Conservation (phyloP, 2,113 vertebrate species). For the Clarias macrocephalus region DNA sequence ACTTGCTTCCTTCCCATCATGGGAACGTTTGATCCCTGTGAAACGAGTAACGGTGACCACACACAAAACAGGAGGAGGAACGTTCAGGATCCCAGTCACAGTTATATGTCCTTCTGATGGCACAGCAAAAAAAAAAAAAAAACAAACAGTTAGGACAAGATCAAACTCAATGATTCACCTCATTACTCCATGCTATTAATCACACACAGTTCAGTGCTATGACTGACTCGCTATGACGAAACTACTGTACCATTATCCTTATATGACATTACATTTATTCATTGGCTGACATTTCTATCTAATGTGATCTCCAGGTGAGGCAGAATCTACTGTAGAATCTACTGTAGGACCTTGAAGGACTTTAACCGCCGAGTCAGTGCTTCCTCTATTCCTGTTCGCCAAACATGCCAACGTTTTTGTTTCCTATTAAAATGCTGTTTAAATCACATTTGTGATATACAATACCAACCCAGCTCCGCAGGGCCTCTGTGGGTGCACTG, state of each 20-base stretch:
- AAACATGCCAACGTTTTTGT: neutral
- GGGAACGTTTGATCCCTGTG: neutral
- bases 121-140: neutral
- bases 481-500: too few relatives aligned
- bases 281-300: neutral
- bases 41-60: neutral
- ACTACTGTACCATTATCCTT: neutral
- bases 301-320: neutral
- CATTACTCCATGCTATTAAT: constrained; percentile 9
- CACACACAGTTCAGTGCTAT: neutral
- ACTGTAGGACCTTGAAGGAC: neutral
- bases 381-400: neutral
- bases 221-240: neutral
- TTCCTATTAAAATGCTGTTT: neutral
- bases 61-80: neutral
- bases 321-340: neutral
- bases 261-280: neutral
- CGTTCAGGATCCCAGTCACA: constrained; percentile 17
- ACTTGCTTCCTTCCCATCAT: neutral
- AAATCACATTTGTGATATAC: neutral
- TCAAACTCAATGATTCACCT: constrained; percentile 7
- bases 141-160: neutral
- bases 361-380: neutral
- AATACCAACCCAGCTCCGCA: too few relatives aligned
- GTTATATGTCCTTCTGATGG: constrained; percentile 9